phyloP scores from a whole-genome alignment of 2,113 vertebrate genomes.

The Cinclus cinclus region DNA sequence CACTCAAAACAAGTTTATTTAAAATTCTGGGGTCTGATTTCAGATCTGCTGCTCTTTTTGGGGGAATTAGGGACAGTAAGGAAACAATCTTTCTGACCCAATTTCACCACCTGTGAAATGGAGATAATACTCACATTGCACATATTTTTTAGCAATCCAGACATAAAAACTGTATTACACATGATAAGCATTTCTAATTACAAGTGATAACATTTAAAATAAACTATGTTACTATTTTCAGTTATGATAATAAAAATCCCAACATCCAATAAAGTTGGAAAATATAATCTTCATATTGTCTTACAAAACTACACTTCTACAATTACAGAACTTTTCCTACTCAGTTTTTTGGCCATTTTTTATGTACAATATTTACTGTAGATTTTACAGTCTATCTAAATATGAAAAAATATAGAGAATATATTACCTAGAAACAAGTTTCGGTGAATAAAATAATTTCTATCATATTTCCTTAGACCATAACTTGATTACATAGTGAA shows the following conservation, averaged over 20 bases:
- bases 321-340: neutral
- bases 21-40: neutral
- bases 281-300: neutral
- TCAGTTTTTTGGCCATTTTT: neutral
- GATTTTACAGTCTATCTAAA: neutral
- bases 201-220: neutral
- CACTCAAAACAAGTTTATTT: neutral
- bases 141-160: neutral
- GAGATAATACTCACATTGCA: neutral
- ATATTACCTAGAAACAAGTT: neutral
- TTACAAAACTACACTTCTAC: neutral
- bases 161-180: neutral
- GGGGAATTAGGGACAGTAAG: neutral
- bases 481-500: neutral
- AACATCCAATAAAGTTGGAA: neutral
- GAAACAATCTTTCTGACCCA: neutral
- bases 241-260: neutral
- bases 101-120: neutral
- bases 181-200: neutral
- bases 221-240: neutral
- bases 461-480: neutral
- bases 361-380: neutral
- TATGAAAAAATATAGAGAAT: neutral
- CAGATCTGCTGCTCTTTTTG: neutral
- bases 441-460: neutral